A percentile compares a stretch with the other conserved stretches of the same genome.
These are phyloP conservation scores for Varecia variegata DNA, from an alignment of 2,797 vertebrate species.

Conservation along the genomic window DNA sequence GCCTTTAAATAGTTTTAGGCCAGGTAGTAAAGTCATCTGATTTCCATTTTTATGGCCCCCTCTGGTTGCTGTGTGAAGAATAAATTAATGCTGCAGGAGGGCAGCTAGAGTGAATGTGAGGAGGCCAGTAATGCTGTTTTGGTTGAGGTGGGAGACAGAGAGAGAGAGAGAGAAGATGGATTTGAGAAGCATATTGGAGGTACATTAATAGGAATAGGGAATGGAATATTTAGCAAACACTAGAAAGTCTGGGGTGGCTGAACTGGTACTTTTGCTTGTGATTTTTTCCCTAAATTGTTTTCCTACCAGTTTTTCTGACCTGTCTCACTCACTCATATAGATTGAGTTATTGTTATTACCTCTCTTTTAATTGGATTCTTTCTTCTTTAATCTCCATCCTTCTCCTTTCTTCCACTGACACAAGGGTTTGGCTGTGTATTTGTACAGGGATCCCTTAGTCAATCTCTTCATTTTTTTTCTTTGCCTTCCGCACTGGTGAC, in stretches of 20 bases:
- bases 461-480: not conserved
- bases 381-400: conserved; percentile 41
- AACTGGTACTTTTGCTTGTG: not conserved
- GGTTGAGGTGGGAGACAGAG: not conserved
- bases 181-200: not conserved
- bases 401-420: not conserved
- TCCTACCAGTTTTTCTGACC: not conserved
- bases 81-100: not conserved
- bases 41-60: conserved; percentile 33
- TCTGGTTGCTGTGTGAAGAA: not conserved
- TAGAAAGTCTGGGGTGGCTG: not conserved
- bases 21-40: conserved; percentile 3
- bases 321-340: not conserved
- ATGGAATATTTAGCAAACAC: not conserved
- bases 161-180: not conserved
- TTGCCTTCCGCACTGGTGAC: not conserved
- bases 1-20: conserved; percentile 35
- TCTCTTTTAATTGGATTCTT: conserved; percentile 46
- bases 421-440: not conserved
- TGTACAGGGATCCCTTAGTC: not conserved
- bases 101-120: not conserved
- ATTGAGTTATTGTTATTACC: not conserved
- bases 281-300: not conserved
- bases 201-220: not conserved
- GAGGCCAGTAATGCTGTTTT: not conserved